These are phyloP conservation scores for Paracyclopina nana DNA, from an alignment of 1,140 invertebrate genomes.

Conservation along the genomic window DNA sequence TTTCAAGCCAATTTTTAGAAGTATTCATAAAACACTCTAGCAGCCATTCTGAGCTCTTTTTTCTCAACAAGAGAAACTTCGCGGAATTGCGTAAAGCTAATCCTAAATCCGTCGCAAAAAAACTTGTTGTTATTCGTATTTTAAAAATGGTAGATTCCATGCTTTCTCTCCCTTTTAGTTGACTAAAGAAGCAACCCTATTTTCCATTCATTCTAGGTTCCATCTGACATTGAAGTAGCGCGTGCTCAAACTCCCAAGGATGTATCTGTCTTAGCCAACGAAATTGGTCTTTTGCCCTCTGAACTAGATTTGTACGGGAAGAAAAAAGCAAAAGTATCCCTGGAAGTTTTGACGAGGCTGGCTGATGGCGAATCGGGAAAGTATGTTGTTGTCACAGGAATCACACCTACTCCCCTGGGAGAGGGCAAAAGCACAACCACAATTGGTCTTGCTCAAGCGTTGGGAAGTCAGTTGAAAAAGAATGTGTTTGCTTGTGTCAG, in stretches of 20 bases:
- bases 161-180: no score
- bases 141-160: no score
- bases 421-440: conserved; percentile 94
- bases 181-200: no score
- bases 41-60: no score
- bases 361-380: conserved; percentile 23
- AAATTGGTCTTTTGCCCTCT: conserved; percentile 55
- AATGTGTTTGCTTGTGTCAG: conserved; percentile 86
- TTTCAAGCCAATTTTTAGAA: no score
- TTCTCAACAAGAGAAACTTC: no score
- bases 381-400: conserved; percentile 32
- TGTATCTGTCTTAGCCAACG: conserved; percentile 49
- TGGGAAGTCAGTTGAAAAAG: conserved; percentile 56
- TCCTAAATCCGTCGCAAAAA: no score
- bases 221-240: conserved; percentile 69
- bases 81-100: no score
- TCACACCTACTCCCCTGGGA: conserved; percentile 88
- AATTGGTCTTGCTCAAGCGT: conserved; percentile 77
- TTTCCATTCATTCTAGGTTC: conserved; percentile 23
- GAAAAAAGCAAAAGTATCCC: conserved; percentile 84
- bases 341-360: conserved; percentile 57
- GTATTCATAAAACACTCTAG: no score
- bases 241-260: conserved; percentile 67
- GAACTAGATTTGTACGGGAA: conserved; percentile 80
- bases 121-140: no score